A percentile compares a stretch with the other conserved stretches of the same genome.
These are phyloP conservation scores for Digitonthophagus gazella DNA, from an alignment of 2,888 invertebrate genomes.

Conservation along the genomic window DNA sequence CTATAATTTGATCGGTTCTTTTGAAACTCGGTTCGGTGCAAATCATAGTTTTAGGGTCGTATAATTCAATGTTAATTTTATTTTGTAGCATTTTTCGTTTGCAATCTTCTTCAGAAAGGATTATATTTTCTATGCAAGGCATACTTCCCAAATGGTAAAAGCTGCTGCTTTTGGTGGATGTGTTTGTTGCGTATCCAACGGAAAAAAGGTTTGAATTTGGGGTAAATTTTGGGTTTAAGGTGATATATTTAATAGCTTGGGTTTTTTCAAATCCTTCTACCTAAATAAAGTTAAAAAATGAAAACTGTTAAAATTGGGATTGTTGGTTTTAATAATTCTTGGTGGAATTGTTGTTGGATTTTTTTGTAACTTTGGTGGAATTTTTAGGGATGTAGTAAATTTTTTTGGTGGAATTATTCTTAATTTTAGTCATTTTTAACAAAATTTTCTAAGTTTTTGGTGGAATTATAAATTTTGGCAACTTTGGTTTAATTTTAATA, in stretches of 20 bases:
- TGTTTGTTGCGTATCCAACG: constrained; percentile 8
- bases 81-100: constrained; percentile 3
- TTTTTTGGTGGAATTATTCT: too few species aligned
- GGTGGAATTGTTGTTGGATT: too few species aligned
- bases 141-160: constrained; percentile 4
- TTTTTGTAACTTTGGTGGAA: too few species aligned
- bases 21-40: constrained; percentile 3
- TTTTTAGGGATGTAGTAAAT: too few species aligned
- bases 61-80: background rate
- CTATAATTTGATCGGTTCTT: background rate
- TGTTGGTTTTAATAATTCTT: too few species aligned
- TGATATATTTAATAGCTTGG: background rate
- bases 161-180: background rate
- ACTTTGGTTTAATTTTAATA: too few species aligned
- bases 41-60: constrained; percentile 8
- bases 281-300: background rate
- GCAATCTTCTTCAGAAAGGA: constrained; percentile 3
- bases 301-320: too few species aligned
- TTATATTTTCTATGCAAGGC: constrained; percentile 11
- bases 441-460: too few species aligned
- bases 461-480: too few species aligned
- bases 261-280: background rate
- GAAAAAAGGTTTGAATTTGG: background rate
- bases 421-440: too few species aligned
- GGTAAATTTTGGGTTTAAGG: background rate